These are phyloP conservation scores for Eupsilia transversa DNA, from an alignment of 2,888 invertebrate genomes.

Conservation along the genomic window DNA sequence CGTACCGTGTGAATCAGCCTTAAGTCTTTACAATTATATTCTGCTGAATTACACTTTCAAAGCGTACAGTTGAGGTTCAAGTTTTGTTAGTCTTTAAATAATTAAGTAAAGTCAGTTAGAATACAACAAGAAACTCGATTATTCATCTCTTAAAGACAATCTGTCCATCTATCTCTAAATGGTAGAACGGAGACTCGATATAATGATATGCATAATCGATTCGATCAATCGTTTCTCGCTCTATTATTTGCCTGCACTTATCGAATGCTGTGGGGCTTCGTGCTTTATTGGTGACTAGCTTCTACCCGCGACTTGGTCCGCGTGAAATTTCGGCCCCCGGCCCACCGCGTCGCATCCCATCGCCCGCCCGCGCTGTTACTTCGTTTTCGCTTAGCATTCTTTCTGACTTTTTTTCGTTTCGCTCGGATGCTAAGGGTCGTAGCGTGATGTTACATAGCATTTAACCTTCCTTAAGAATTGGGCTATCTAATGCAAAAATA, in stretches of 20 bases:
- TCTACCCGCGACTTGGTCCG: no score
- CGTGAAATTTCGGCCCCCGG: no score
- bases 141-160: slow-evolving; percentile 17
- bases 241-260: slow-evolving; percentile 50
- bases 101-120: slow-evolving; percentile 35
- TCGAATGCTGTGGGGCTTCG: slow-evolving; percentile 39
- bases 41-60: slow-evolving; percentile 4
- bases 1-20: background rate
- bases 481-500: no score
- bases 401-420: no score
- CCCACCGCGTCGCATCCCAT: no score
- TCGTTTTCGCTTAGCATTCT: no score
- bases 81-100: slow-evolving; percentile 43
- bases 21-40: background rate
- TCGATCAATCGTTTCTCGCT: slow-evolving; percentile 34
- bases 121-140: slow-evolving; percentile 28
- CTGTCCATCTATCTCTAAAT: no score
- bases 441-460: no score
- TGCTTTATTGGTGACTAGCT: slow-evolving; percentile 22
- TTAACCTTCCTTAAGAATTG: no score
- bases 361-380: no score
- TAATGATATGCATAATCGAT: slow-evolving; percentile 39
- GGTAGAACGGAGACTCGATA: background rate
- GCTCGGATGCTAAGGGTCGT: no score
- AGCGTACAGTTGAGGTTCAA: background rate